These are phyloP conservation scores for Chrysochloris asiatica DNA, from an alignment of 2,113 vertebrate species.

Conservation along the genomic window DNA sequence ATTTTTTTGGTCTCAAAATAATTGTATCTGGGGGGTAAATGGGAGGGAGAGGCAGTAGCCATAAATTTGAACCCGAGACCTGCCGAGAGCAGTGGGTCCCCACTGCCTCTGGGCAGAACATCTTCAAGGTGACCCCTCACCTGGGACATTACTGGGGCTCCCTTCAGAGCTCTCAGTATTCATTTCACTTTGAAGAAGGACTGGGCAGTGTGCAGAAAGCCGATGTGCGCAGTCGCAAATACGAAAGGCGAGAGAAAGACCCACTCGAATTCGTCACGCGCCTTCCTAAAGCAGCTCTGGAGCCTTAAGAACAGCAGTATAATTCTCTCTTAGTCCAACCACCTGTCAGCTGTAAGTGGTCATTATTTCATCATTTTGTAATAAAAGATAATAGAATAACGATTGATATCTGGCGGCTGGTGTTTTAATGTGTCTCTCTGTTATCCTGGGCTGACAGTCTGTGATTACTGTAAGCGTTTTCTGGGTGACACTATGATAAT, in stretches of 20 bases:
- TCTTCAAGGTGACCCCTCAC: constrained; percentile 28
- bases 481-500: constrained; percentile 54
- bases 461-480: constrained; percentile 73
- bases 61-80: rapidly evolving
- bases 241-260: background rate
- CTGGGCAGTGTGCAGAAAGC: rapidly evolving
- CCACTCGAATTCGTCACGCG: rapidly evolving
- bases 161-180: background rate
- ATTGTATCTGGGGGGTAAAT: no score
- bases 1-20: background rate
- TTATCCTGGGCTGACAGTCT: constrained; percentile 81
- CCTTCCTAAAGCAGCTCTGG: rapidly evolving
- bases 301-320: background rate
- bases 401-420: constrained; percentile 82
- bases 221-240: rapidly evolving
- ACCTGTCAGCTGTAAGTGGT: constrained; percentile 74
- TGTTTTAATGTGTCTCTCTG: constrained; percentile 83
- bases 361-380: constrained; percentile 80
- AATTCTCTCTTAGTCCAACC: constrained; percentile 43
- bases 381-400: constrained; percentile 84
- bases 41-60: background rate
- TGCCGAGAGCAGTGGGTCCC: background rate
- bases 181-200: background rate
- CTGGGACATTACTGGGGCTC: background rate
- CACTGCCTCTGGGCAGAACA: rapidly evolving